Conservation (phyloP, 2,888 invertebrate genomes). For the Crossocerus cetratus region DNA sequence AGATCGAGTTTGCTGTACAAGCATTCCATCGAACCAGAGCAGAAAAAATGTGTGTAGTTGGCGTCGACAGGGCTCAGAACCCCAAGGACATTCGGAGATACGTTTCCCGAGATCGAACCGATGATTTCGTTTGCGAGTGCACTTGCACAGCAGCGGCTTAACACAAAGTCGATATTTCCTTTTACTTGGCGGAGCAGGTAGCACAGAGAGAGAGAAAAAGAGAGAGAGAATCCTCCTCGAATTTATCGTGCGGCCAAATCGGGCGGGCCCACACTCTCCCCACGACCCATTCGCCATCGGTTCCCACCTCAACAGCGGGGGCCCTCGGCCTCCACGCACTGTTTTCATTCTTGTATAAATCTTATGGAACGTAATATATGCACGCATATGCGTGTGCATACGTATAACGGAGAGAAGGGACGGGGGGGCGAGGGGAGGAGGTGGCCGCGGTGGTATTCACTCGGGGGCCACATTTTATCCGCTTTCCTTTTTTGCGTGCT, state of each 20-base stretch:
- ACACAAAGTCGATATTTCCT: slow-evolving; percentile 30
- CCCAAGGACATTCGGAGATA: no score
- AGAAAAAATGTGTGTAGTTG: no score
- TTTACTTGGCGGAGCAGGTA: slow-evolving; percentile 33
- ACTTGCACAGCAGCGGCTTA: no score
- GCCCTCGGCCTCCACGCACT: slow-evolving; percentile 20
- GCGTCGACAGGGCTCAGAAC: no score
- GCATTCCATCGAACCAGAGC: no score
- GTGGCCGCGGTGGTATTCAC: slow-evolving; percentile 21
- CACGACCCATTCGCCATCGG: slow-evolving; percentile 51
- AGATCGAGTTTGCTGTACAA: no score
- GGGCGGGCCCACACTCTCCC: slow-evolving; percentile 33
- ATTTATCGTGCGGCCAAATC: slow-evolving; percentile 60
- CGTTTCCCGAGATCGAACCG: no score
- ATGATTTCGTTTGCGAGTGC: no score
- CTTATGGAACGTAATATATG: slow-evolving; percentile 50
- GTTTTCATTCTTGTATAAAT: slow-evolving; percentile 60
- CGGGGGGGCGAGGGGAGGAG: neutral
- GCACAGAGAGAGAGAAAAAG: slow-evolving; percentile 19
- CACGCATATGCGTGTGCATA: slow-evolving; percentile 28
- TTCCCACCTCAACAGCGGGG: slow-evolving; percentile 43
- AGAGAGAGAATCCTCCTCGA: slow-evolving; percentile 43
- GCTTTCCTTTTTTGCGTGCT: slow-evolving; percentile 37
- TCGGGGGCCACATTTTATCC: slow-evolving; percentile 38
- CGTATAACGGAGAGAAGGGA: neutral